Evolutionary conservation across 2,113 vertebrate species (phyloP).

Genomic region (Corydoras sp.): DNA sequence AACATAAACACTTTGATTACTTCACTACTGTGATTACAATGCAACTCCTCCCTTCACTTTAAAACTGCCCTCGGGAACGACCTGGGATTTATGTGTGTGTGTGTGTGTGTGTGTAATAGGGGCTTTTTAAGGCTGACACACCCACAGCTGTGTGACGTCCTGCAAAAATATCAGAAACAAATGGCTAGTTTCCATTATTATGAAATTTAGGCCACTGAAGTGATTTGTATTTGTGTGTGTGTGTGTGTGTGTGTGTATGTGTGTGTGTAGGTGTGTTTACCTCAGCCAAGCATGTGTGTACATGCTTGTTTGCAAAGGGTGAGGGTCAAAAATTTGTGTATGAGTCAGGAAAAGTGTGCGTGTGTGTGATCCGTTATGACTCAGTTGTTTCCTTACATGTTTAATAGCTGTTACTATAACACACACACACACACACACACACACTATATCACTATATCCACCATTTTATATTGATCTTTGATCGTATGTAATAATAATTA

Average conservation of each 20-base stretch:
- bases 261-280: slow-evolving; percentile 13
- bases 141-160: neutral
- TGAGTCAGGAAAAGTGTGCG: neutral
- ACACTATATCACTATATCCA: neutral
- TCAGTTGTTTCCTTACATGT: slow-evolving; percentile 17
- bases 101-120: neutral
- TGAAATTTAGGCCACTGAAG: slow-evolving; percentile 5
- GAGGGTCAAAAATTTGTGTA: slow-evolving; percentile 15
- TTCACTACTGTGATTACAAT: no score
- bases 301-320: slow-evolving; percentile 20
- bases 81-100: neutral
- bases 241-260: slow-evolving; percentile 6
- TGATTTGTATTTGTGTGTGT: neutral
- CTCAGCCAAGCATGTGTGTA: slow-evolving; percentile 12
- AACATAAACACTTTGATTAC: no score
- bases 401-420: slow-evolving; percentile 21
- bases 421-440: slow-evolving; percentile 11
- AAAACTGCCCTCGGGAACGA: neutral
- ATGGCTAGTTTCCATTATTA: neutral
- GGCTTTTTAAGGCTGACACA: slow-evolving; percentile 10
- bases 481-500: neutral
- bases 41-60: neutral
- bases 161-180: neutral
- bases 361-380: slow-evolving; percentile 17
- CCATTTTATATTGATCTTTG: neutral